Evolutionary conservation across 2,888 invertebrate species (phyloP).

Genomic region (Elysia crispata): DNA sequence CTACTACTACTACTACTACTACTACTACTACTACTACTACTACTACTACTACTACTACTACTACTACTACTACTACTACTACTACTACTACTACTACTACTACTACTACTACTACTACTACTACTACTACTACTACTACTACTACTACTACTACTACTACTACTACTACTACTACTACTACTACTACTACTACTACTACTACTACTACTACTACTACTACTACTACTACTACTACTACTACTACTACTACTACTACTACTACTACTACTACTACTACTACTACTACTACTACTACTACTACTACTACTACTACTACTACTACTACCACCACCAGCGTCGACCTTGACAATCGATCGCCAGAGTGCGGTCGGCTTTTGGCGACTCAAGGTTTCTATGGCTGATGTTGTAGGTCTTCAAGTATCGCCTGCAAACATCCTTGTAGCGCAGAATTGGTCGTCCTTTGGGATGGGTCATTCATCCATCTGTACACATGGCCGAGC

Average conservation of each 20-base stretch:
- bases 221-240: conserved; percentile 40
- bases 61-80: conserved; percentile 38
- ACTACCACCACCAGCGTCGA: conserved; percentile 39
- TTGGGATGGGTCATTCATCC: too few relatives aligned
- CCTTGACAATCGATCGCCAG: too few relatives aligned
- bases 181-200: conserved; percentile 18
- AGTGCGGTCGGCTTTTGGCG: too few relatives aligned
- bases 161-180: conserved; percentile 39
- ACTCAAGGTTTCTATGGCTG: too few relatives aligned
- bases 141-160: conserved; percentile 41
- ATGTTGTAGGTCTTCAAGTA: too few relatives aligned
- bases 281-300: conserved; percentile 42
- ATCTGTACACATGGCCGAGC: too few relatives aligned
- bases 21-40: conserved; percentile 34
- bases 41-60: conserved; percentile 37
- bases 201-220: conserved; percentile 27
- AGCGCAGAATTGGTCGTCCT: too few relatives aligned
- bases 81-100: conserved; percentile 38
- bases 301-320: conserved; percentile 44
- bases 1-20: conserved; percentile 32
- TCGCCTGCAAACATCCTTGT: too few relatives aligned
- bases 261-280: conserved; percentile 43
- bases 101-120: conserved; percentile 42
- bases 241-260: conserved; percentile 43
- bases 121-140: conserved; percentile 43